Evolutionary conservation across 2,797 vertebrate genomes (phyloP).

Genomic region (Tadarida brasiliensis): DNA sequence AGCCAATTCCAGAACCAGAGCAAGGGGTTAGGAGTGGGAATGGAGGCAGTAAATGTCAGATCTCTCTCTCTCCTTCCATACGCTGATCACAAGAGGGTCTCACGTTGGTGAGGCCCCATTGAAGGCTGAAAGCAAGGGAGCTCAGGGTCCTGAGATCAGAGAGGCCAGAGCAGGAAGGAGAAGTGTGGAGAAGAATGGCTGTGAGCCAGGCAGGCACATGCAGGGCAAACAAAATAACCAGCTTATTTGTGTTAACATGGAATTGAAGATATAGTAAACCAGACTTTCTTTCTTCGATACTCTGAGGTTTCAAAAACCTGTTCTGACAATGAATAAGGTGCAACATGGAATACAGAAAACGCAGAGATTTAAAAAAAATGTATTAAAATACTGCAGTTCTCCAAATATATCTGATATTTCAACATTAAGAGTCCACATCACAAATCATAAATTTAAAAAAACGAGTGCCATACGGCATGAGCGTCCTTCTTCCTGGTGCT

Average conservation of each 20-base stretch:
- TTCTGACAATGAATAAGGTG: background rate
- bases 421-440: background rate
- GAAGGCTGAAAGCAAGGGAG: background rate
- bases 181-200: background rate
- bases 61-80: background rate
- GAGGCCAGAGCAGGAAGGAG: background rate
- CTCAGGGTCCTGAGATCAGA: background rate
- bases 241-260: background rate
- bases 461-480: background rate
- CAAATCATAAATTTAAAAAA: background rate
- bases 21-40: background rate
- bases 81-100: background rate
- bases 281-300: background rate
- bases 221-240: background rate
- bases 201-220: fast-evolving
- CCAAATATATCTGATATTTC: background rate
- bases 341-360: background rate
- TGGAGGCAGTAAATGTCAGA: background rate
- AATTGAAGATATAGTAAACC: background rate
- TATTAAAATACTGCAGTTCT: background rate
- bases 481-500: background rate
- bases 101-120: fast-evolving
- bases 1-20: background rate
- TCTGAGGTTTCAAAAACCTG: background rate
- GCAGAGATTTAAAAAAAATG: background rate